phyloP scores from a whole-genome alignment of 1,140 invertebrate genomes.

The Penaeus vannamei region DNA sequence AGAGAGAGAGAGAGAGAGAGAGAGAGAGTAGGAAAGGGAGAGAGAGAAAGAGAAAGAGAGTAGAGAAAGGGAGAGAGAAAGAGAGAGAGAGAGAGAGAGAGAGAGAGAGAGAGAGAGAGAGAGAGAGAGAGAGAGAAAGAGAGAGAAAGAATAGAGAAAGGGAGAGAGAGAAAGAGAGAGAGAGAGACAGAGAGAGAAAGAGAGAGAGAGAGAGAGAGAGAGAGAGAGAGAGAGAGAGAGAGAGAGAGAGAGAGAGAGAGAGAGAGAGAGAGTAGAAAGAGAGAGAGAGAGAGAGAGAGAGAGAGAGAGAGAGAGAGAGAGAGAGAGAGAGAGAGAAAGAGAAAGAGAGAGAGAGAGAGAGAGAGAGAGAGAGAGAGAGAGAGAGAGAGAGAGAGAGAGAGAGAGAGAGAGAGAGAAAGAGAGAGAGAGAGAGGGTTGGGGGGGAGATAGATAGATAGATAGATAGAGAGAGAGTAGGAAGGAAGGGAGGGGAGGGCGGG shows the following conservation, averaged over 20 bases:
- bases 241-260: background rate
- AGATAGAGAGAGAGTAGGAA: too few relatives aligned
- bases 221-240: background rate
- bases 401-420: too few relatives aligned
- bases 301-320: background rate
- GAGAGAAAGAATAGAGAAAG: background rate
- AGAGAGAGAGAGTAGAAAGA: background rate
- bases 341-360: background rate
- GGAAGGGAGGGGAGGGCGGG: too few relatives aligned
- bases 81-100: background rate
- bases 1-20: background rate
- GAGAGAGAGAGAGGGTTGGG: too few relatives aligned
- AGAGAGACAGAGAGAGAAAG: constrained; percentile 13
- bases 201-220: background rate
- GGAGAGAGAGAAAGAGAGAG: background rate
- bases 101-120: background rate
- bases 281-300: background rate
- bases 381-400: too few relatives aligned
- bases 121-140: background rate
- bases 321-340: too few relatives aligned
- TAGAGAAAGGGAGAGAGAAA: background rate
- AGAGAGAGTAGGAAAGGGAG: too few relatives aligned
- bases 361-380: background rate
- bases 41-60: background rate
- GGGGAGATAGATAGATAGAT: too few relatives aligned